phyloP scores from a whole-genome alignment of 2,113 vertebrate species.

The Gambusia holbrooki region DNA sequence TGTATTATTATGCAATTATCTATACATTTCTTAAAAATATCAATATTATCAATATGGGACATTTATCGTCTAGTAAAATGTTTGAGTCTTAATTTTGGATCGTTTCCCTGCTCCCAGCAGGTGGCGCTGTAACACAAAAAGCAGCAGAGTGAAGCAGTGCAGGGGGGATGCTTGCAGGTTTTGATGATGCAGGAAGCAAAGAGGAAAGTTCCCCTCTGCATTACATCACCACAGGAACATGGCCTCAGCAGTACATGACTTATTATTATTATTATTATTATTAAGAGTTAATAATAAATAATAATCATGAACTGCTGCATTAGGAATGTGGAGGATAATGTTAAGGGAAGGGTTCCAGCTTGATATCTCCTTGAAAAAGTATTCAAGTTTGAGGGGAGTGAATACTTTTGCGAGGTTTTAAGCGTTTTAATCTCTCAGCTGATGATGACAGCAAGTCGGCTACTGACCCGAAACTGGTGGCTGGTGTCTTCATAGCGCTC shows the following conservation, averaged over 20 bases:
- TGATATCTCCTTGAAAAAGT: background rate
- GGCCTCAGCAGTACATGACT: constrained; percentile 10
- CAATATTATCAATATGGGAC: no score
- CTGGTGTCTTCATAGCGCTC: constrained; percentile 87
- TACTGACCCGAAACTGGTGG: constrained; percentile 89
- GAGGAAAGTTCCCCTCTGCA: background rate
- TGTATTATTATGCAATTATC: no score
- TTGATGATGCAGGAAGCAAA: constrained; percentile 24
- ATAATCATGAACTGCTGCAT: constrained; percentile 5
- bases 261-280: constrained; percentile 18
- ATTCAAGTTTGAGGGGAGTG: background rate
- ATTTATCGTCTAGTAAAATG: no score
- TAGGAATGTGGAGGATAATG: background rate
- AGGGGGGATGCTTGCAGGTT: constrained; percentile 25
- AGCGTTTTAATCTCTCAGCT: background rate
- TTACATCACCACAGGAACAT: constrained; percentile 11
- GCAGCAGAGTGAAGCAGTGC: background rate
- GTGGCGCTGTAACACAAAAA: constrained; percentile 24
- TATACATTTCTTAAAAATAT: no score
- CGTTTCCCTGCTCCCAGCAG: background rate
- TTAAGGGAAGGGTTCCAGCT: background rate
- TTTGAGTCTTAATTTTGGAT: no score
- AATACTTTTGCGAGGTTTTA: background rate
- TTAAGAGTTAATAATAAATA: constrained; percentile 20
- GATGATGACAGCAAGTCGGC: constrained; percentile 35